phyloP scores from a whole-genome alignment of 2,888 invertebrate species.

The Liposcelis brunnea region DNA sequence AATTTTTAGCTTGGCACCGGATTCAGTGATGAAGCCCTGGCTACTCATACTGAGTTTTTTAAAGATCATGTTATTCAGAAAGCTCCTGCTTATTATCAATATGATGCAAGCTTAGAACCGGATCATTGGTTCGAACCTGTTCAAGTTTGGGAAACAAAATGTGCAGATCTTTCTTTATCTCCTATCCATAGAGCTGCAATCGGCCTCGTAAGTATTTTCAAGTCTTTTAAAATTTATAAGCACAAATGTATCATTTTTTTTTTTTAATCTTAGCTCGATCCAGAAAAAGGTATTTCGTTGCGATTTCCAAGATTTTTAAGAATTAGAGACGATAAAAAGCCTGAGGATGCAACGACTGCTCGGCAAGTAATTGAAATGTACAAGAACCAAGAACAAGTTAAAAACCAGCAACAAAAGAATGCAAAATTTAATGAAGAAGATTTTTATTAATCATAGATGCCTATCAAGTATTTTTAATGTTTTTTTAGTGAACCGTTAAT shows the following conservation, averaged over 20 bases:
- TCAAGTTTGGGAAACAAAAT: conserved; percentile 91
- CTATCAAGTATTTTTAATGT: no score
- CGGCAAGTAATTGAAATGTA: conserved; percentile 84
- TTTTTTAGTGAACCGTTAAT: no score
- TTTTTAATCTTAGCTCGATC: conserved; percentile 54
- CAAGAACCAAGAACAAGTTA: conserved; percentile 78
- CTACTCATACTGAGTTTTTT: conserved; percentile 55
- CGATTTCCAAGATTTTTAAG: conserved; percentile 88
- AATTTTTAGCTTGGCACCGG: conserved; percentile 65
- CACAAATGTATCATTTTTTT: conserved; percentile 9
- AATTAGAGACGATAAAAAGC: conserved; percentile 76
- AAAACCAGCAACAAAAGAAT: conserved; percentile 36
- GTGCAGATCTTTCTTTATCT: conserved; percentile 92
- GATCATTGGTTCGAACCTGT: conserved; percentile 82
- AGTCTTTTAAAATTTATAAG: conserved; percentile 1
- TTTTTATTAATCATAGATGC: conserved; percentile 37
- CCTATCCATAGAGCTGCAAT: conserved; percentile 81
- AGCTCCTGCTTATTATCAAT: conserved; percentile 67
- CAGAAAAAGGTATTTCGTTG: conserved; percentile 83
- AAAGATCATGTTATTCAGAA: conserved; percentile 53
- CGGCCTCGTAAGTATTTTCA: conserved; percentile 47
- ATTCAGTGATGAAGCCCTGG: conserved; percentile 80
- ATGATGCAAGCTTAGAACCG: conserved; percentile 51
- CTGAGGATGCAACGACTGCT: conserved; percentile 83
- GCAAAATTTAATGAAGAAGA: conserved; percentile 35